Base-by-base conservation (phyloP, 2,113 vertebrate species). In the Callocephalon fimbriatum region DNA sequence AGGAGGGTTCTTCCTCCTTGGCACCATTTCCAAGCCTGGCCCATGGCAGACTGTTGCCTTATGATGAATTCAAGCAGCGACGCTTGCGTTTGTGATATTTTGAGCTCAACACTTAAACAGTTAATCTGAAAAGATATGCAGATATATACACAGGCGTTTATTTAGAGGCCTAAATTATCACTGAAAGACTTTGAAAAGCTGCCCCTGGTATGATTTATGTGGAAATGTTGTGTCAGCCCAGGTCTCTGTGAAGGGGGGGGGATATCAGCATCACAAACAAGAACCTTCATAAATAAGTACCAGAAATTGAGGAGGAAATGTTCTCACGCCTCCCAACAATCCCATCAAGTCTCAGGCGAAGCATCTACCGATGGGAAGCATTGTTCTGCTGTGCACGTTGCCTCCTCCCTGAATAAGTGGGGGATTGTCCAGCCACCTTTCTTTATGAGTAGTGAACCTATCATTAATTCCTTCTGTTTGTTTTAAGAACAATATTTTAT, bases 401-500 rank as follows among this genome's bases (percentile, higher is more conserved):
- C 89, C 82, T 88, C 65, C 79, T 86, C 73, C 71, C 59, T 9
- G 40, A 86, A 93, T 67, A 93, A 92, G 81, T 38, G 48, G 53
- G 48, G 66, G 37, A 89, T 84, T 95, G 92, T 80, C 91, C 25
- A 2, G 83, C 73, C 93, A 95, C 79, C 76, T 94, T 86, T 95
- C 91, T 97, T 93, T 90, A 47, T 48, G 94, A 95, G 92, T 88
- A 79, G 67, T 86, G 88, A 96, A 79, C 96, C 92, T 93, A 53
- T 42, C 88, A 61, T 91, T 93, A 91, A 96, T 91, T 77, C 53
- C 78, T 86, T 95, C 75, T 88, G 70, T 62, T 89, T 83, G 72
- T 75, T 92, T 96, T 68, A 32, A 70, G 74, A n/a, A 85, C 86
- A 93, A 93, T 61, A 95, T 72, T 95, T 92, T 68, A 61, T 90